phyloP scores from a whole-genome alignment of 2,888 invertebrate genomes.

The Beris morrisii region DNA sequence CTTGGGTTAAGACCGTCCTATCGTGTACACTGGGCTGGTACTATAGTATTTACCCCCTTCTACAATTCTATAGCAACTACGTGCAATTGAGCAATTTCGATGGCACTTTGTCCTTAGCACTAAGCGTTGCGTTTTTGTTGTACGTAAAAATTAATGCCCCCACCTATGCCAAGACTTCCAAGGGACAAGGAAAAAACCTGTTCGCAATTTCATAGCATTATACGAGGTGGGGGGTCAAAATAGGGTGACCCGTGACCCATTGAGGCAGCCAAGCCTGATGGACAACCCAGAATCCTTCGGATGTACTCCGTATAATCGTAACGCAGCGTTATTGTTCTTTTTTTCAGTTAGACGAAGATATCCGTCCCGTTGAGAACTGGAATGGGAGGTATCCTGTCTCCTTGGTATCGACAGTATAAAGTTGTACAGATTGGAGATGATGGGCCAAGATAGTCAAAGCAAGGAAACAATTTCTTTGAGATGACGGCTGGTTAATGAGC shows the following conservation, averaged over 20 bases:
- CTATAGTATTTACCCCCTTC: neutral
- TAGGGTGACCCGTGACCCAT: neutral
- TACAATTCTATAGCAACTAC: conserved; percentile 4
- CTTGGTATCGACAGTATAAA: neutral
- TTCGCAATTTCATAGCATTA: neutral
- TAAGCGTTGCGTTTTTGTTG: conserved; percentile 34
- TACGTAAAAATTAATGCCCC: conserved; percentile 16
- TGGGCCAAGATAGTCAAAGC: conserved; percentile 6
- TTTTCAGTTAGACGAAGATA: no score
- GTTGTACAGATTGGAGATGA: neutral
- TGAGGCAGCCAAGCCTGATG: neutral
- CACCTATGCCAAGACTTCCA: neutral
- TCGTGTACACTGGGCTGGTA: neutral
- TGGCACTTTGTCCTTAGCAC: conserved; percentile 35
- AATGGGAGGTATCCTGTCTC: neutral
- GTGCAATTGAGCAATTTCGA: conserved; percentile 38
- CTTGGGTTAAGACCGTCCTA: neutral
- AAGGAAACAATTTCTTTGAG: conserved; percentile 18
- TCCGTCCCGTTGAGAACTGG: neutral
- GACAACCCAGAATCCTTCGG: neutral
- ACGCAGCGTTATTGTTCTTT: no score
- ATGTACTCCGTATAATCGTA: no score
- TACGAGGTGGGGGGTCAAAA: neutral
- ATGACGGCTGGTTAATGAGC: conserved; percentile 11
- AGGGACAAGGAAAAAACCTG: no score